Base-by-base conservation (phyloP, 1,140 invertebrate genomes). In the Trinorchestia longiramus region DNA sequence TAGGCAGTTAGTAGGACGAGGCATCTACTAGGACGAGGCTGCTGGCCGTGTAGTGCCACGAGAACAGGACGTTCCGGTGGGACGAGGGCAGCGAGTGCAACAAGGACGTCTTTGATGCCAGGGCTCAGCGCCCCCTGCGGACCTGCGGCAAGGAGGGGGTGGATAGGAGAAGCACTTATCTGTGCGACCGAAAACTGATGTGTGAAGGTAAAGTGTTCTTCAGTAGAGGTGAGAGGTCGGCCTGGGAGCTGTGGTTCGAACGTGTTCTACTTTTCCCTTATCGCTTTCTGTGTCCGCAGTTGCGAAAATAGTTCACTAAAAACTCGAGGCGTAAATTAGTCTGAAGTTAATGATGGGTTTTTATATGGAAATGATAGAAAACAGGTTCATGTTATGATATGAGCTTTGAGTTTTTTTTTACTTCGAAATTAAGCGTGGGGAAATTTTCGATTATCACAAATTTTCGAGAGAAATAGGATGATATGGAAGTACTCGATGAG, bases 61-160 rank as follows among this genome's bases (percentile, higher is more conserved):
- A 90, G 36, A 11, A 41, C 88, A 28, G 4, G 36, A 36, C 88
- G 42, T 90, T 90, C 88, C 88, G 88, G 88, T 90, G 41, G 88
- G 36, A 90, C 36, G 88, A 90, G 88, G 28, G 88, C 88, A 42
- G 88, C 88, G 11, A 4, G 4, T 15, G 88, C 88, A 90, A 90
- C 88, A 90, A 90, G 41, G 88, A 42, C 8, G 88, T 28, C 88
- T 90, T 90, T 90, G 88, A 90, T 90, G 88, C 88, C 6, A 41
- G 43, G 88, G 88, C 88, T 3, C 88, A 8, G 88, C 88, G 88
- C 88, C 88, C 88, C 88, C 88, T 90, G n/a, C 88, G 88, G 88
- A 43, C 88, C 88, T 36, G 15, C 88, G 15, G n/a, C 88, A 36
- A 4, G 3, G 41, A 4, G 88, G 88, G 88, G 88, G 36, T 19